Evolutionary conservation across 2,888 invertebrate genomes (phyloP), one percentile per base, ranked within the genome.

Genomic region (Acrocyrtus sp.): DNA sequence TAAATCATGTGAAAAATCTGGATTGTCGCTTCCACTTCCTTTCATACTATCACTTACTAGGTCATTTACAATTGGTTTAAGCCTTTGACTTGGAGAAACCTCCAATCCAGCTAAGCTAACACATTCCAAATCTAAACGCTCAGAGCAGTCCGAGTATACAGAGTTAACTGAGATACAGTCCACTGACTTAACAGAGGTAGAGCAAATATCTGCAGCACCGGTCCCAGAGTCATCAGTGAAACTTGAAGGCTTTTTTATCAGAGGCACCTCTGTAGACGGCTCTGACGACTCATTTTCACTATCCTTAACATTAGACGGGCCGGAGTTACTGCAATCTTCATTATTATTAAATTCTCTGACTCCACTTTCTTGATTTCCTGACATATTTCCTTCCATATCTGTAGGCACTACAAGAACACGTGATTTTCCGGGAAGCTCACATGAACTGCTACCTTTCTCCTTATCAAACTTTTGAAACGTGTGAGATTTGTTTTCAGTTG

Each of bases 401-500:
- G 6, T 15, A 21, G 39, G n/a, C n/a, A n/a, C n/a, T n/a, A n/a
- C n/a, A n/a, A n/a, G n/a, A n/a, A n/a, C n/a, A n/a, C n/a, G n/a
- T 39, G 15, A 45, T 45, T 48, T n/a, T 48, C 21, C 6, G 17
- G 4, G 19, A 47, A 27, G 12, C 43, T 34, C 5, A 19, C 22
- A 15, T n/a, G n/a, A n/a, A n/a, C n/a, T n/a, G n/a, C 26, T 34
- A 19, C 56, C n/a, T 45, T 29, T 17, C 10, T 39, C 17, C 34
- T 58, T 54, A 6, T 34, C 56, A 29, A 50, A 53, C 19, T 56
- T 48, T 5, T 17, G 5, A 48, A 56, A 67, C 1, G 45, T 19
- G 48, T 57, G 57, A 12, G 68, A 51, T 24, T 66, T 54, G 41
- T 69, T 67, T 41, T 78, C 74, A 12, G 78, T 77, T 3, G 89